Base-by-base conservation (phyloP, 2,888 invertebrate genomes). In the Abrostola tripartita region DNA sequence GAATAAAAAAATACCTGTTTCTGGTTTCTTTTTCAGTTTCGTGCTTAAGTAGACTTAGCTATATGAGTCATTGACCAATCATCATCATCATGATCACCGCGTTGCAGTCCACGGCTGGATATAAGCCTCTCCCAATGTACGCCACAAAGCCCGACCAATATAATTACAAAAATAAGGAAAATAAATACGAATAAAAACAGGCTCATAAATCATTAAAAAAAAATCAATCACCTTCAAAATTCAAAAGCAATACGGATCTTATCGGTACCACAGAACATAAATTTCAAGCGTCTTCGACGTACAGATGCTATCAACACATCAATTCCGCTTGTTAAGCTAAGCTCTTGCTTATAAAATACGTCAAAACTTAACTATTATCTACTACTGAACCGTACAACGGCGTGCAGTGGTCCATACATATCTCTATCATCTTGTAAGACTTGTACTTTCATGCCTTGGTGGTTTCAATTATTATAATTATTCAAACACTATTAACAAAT, bases 351-450 rank as follows among this genome's bases (percentile, higher is more conserved):
- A 61, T 52, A 59, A 58, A 56, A 64, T 68, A 68, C 78, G 81
- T 82, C 82, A 81, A 81, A 81, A 82, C 82, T 71, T 59, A 63
- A 74, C 63, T 70, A 70, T 71, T 75, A 68, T 69, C 52, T 55
- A 63, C 55, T 70, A 69, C 66, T 69, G 68, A 66, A 70, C 64
- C 65, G 53, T 70, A 62, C 36, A 37, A 47, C 54, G 49, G 52
- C 36, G 67, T 65, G 65, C 81, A 68, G 51, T 64, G 65, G 53
- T 58, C 72, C 78, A 71, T 67, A 64, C 37, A 37, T 65, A 80
- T 74, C 71, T 61, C 24, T 24, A 24, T 24, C 65, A 78, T 78
- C 71, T 71, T 78, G 58, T 76, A 50, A 60, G 56, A 62, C 59
- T 61, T 55, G 9, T 44, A 60, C 59, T 71, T 71, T 71, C 61